These are phyloP conservation scores for Apodemus sylvaticus DNA, from an alignment of 2,113 vertebrate genomes.

Conservation along the genomic window DNA sequence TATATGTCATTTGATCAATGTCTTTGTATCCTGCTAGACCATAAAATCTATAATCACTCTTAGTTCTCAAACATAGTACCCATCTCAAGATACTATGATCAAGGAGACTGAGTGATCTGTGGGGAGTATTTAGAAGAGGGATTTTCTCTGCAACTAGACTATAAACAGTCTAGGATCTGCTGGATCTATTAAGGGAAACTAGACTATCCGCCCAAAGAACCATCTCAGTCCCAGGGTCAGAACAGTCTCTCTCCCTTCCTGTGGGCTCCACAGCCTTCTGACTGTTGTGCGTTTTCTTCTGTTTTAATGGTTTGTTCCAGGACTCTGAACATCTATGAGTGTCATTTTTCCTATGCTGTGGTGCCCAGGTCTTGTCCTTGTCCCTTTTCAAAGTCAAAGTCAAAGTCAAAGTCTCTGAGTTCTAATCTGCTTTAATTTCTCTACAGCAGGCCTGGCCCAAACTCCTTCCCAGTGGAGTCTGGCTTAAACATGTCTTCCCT, in stretches of 20 bases:
- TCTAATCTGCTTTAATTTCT: background rate
- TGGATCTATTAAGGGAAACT: background rate
- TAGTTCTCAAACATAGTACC: background rate
- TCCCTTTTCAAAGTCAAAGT: background rate
- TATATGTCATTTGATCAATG: background rate
- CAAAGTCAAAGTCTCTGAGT: background rate
- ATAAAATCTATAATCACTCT: slow-evolving; percentile 4
- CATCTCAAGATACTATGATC: background rate
- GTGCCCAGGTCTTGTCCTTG: background rate
- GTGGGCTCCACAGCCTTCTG: background rate
- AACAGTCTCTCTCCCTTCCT: background rate
- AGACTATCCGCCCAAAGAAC: background rate
- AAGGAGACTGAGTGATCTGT: background rate
- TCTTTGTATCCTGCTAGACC: background rate
- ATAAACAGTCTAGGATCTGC: background rate
- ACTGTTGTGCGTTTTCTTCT: background rate
- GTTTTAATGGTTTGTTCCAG: background rate
- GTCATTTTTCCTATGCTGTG: background rate
- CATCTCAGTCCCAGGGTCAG: background rate
- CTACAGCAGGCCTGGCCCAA: background rate
- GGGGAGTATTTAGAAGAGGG: background rate
- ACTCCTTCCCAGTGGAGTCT: background rate
- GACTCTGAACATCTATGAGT: background rate
- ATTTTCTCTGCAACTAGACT: background rate
- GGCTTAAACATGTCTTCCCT: background rate